A percentile compares a stretch with the other conserved stretches of the same genome.
Conservation (phyloP, 2,113 vertebrate genomes). For the Saccopteryx leptura region DNA sequence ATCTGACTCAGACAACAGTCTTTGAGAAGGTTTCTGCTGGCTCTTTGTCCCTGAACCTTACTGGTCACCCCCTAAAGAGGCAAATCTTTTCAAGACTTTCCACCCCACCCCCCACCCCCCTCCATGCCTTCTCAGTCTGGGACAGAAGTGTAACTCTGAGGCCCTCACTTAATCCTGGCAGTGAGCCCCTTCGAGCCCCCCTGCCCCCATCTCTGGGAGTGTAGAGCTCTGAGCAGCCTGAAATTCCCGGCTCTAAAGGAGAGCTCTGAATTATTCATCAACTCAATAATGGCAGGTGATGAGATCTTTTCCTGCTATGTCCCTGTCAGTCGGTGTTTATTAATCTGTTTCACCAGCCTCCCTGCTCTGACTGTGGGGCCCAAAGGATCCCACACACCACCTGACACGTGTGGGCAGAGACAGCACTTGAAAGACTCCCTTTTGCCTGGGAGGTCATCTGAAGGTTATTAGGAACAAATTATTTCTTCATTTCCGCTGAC, state of each 20-base stretch:
- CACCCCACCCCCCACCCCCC: not conserved
- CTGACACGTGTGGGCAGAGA: conserved; percentile 87
- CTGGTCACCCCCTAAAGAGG: not conserved
- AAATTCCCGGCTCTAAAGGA: conserved; percentile 84
- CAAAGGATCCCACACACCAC: conserved; percentile 80
- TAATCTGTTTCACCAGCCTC: conserved; percentile 90
- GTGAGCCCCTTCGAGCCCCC: conserved; percentile 74
- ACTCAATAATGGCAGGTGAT: conserved; percentile 89
- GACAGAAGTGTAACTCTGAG: not conserved
- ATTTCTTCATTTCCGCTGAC: conserved; percentile 92
- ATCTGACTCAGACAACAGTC: not conserved
- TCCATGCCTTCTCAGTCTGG: not conserved
- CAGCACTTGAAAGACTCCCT: conserved; percentile 89
- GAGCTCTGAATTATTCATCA: conserved; percentile 92
- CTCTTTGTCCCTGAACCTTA: not conserved
- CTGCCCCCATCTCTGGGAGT: not conserved
- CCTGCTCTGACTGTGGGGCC: conserved; percentile 85
- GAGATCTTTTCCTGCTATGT: conserved; percentile 88
- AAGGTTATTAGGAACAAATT: conserved; percentile 93
- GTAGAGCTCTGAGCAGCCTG: conserved; percentile 65
- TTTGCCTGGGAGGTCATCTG: conserved; percentile 91
- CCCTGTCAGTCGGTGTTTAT: conserved; percentile 92
- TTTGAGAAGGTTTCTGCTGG: not conserved
- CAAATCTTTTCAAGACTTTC: not conserved
- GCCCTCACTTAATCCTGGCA: conserved; percentile 72